These are phyloP conservation scores for Hyles euphorbiae DNA, from an alignment of 1,140 invertebrate genomes.

Conservation along the genomic window DNA sequence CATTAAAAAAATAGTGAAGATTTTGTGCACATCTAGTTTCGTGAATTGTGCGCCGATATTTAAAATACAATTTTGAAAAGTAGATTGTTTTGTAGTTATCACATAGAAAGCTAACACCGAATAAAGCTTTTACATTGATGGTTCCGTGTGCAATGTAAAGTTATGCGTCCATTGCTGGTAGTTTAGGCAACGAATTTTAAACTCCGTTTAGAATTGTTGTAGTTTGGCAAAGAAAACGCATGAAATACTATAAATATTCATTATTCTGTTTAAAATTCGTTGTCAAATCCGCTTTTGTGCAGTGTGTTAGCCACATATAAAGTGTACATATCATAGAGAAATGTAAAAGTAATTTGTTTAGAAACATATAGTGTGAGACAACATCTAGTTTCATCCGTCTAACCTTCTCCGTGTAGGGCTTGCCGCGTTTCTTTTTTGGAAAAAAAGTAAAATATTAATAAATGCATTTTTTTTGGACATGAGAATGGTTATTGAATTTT, in stretches of 20 bases:
- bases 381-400: slow-evolving; percentile 63
- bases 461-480: no score
- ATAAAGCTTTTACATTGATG: slow-evolving; percentile 32
- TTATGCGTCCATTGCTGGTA: slow-evolving; percentile 1
- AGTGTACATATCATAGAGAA: slow-evolving; percentile 40
- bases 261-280: no score
- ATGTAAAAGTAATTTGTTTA: slow-evolving; percentile 53
- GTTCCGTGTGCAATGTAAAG: slow-evolving; percentile 17
- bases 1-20: no score
- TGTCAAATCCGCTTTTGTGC: no score
- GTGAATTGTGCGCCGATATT: neutral
- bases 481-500: no score
- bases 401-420: slow-evolving; percentile 68
- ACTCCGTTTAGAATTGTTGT: neutral
- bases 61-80: neutral
- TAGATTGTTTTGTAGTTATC: slow-evolving; percentile 18
- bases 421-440: slow-evolving; percentile 71
- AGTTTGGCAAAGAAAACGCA: no score
- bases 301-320: slow-evolving; percentile 57
- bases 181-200: neutral
- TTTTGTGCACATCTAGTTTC: neutral
- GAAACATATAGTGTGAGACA: slow-evolving; percentile 54
- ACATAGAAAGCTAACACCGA: slow-evolving; percentile 33
- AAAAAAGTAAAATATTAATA: slow-evolving; percentile 43
- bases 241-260: no score